Evolutionary conservation across 1,140 invertebrate species (phyloP), one percentile per base, ranked within the genome.

Genomic region (Lucilia cuprina): DNA sequence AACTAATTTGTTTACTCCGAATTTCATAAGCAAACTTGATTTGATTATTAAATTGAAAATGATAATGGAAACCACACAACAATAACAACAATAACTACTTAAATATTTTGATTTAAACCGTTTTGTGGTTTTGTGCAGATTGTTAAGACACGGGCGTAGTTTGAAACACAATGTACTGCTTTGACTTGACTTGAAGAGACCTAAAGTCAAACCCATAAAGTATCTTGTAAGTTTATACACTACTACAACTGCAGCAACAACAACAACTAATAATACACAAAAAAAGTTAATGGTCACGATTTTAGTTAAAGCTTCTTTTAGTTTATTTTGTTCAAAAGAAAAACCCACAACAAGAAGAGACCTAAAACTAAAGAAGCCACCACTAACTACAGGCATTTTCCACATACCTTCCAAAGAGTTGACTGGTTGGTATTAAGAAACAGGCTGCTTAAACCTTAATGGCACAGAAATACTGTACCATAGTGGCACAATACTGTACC

Each of bases 221-320:
- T n/a, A 60, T 7, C 7, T 2, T 60, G 7, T 17, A 60, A 17
- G 7, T 60, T 17, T 60, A 60, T 60, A 60, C 14, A 60, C 1
- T 41, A 60, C 14, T 41, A 60, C 14, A 60, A 60, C 25, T 30
- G 25, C 25, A 30, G 25, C 25, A 60, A 60, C n/a, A 60, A 60
- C 25, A 60, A 60, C n/a, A 60, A 60, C 14, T n/a, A 60, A 5
- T 17, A 60, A 60, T n/a, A 60, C 3, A n/a, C n/a, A n/a, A n/a
- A 80, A 80, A 35, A 80, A 21, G n/a, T 80, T 80, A 80, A 47
- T 49, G 77, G 77, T 80, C 77, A 80, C 77, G 77, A 80, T 49
- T 80, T 50, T 5, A 21, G 65, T 19, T 80, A 12, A 13, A 50
- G 47, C 77, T 80, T 80, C 77, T 80, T 78, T 35, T 60, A 30